Evolutionary conservation across 2,113 vertebrate species (phyloP), one percentile per base, ranked within the genome.

Genomic region (Hipposideros armiger): DNA sequence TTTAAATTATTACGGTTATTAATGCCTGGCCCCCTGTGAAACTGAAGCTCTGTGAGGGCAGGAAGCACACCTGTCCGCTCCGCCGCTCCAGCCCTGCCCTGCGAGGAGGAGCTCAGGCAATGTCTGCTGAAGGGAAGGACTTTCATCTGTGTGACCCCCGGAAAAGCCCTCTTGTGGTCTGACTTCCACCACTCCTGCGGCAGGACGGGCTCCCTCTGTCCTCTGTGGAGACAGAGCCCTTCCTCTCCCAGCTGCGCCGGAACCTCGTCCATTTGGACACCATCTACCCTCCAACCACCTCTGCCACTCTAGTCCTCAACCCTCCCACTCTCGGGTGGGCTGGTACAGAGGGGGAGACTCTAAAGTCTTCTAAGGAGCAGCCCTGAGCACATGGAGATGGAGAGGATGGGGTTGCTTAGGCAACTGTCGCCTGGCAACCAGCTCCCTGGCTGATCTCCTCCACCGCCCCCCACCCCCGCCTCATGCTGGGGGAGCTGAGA

Each of bases 391-490:
- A 97, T 97, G 96, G 97, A 98, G 94, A 96, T 97, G 42, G 96
- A 97, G 88, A 98, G 95, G 97, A 98, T 97, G 97, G 93, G 90
- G 97, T 98, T 97, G 97, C 97, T 97, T 40, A 96, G 97, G 97
- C 96, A 98, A 98, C 97, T 96, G 97, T 98, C 80, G 90, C 97
- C 93, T 97, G 97, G 97, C 97, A 98, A 98, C 97, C 80, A 87
- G 97, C 95, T 97, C 97, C 95, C 97, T 96, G 97, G 96, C 97
- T 97, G 97, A 96, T 97, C 97, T 98, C 96, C 96, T 97, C 96
- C 87, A 95, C 96, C 93, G 52, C 97, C 95, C 97, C 97, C 94
- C 87, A 97, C 97, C 94, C 97, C 96, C 94, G 93, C 96, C 89
- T 97, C 97, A 95, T 95, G 97, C 96, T 97, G 97, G 97, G 97